These are phyloP conservation scores for Leptopilina boulardi DNA, from an alignment of 1,140 invertebrate genomes.

Conservation along the genomic window DNA sequence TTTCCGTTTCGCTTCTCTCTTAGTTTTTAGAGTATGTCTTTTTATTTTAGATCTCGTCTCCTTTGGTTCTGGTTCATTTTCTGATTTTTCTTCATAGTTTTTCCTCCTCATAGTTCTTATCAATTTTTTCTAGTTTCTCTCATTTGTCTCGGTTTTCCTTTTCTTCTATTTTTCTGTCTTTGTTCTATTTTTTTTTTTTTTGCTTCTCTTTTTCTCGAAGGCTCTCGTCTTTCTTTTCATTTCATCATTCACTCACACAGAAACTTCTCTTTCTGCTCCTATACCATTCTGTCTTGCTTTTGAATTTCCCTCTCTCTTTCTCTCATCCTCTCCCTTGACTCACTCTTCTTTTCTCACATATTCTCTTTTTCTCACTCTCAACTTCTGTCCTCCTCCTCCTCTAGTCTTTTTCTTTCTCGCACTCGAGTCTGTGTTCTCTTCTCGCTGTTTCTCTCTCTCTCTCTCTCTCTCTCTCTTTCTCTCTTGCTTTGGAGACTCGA, in stretches of 20 bases:
- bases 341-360: constrained; percentile 35
- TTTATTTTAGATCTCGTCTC: no score
- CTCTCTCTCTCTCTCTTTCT: constrained; percentile 18
- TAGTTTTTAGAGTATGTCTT: not conserved
- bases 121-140: constrained; percentile 33
- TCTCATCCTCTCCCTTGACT: constrained; percentile 34
- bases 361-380: constrained; percentile 39
- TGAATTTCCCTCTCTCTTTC: constrained; percentile 33
- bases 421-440: no score
- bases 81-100: constrained; percentile 37
- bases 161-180: constrained; percentile 11
- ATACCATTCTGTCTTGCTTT: no score
- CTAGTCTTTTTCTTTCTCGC: constrained; percentile 29
- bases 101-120: constrained; percentile 34
- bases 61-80: not conserved
- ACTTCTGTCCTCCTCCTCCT: constrained; percentile 37
- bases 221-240: constrained; percentile 32
- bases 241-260: constrained; percentile 48
- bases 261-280: no score
- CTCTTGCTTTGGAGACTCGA: constrained; percentile 32
- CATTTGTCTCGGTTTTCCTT: constrained; percentile 29
- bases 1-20: not conserved
- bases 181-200: not conserved
- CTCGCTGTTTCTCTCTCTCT: constrained; percentile 34
- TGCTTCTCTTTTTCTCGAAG: not conserved